Conservation (phyloP, 2,113 vertebrate species). For the Pyxicephalus adspersus region DNA sequence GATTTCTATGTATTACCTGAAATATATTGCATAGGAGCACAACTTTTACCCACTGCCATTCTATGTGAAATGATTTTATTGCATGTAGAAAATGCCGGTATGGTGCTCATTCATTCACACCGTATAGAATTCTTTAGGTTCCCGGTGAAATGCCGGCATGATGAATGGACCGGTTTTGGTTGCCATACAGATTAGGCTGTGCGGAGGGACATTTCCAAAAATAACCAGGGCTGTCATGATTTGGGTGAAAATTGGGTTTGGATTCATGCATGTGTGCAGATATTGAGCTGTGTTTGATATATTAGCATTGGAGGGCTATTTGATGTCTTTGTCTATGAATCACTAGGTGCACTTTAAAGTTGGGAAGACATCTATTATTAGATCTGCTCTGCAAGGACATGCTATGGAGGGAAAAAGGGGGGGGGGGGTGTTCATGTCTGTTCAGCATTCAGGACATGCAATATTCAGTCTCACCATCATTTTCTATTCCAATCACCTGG, state of each 20-base stretch:
- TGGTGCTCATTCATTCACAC: no score
- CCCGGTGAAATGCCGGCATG: conserved; percentile 56
- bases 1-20: no score
- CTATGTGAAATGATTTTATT: no score
- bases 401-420: not conserved
- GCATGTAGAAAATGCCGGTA: no score
- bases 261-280: conserved; percentile 61
- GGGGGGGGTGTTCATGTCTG: not conserved
- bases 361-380: conserved; percentile 67
- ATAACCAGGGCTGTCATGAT: conserved; percentile 66
- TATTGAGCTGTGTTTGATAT: conserved; percentile 67
- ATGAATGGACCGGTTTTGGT: conserved; percentile 6
- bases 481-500: not conserved
- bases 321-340: conserved; percentile 65
- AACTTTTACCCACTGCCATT: no score
- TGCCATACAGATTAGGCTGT: conserved; percentile 68
- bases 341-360: conserved; percentile 66
- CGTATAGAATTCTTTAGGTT: not conserved
- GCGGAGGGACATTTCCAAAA: conserved; percentile 79
- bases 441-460: no score
- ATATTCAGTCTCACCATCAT: not conserved
- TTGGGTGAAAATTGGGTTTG: conserved; percentile 62
- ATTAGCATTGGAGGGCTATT: conserved; percentile 58
- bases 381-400: conserved; percentile 63
- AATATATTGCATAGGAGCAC: no score